Evolutionary conservation across 2,797 vertebrate genomes (phyloP), one percentile per base, ranked within the genome.

Genomic region (Nyctibius grandis): DNA sequence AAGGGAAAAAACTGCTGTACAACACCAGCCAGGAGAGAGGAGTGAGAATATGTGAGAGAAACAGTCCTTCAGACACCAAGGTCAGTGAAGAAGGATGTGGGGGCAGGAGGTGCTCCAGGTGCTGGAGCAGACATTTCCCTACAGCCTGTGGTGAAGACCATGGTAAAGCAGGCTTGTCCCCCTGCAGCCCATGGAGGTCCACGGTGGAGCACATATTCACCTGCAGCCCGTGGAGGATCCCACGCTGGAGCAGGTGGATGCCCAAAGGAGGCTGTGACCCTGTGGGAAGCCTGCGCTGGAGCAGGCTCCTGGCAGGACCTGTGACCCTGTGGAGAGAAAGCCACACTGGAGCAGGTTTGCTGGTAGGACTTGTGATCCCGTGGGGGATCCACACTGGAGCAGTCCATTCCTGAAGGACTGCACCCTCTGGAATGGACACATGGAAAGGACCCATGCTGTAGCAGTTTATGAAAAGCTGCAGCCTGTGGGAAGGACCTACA

Each of bases 221-320:
- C 26, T 82, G 12, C 10, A 82, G 47, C 26, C 14, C 0, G 0
- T 9, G 67, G 21, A 61, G 13, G 13, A 59, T 8, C 6, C 12
- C 22, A 14, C 0, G 0, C 6, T 3, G 4, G 14, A 67, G 9
- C 16, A 40, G 6, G 9, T 40, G 12, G 19, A 18, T 53, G 38
- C 14, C 21, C 2, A 1, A 47, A 69, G 20, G 6, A 69, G 40
- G 4, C 20, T 56, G 9, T 33, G 14, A 65, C 8, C 12, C 28
- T 1, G 1, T 29, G 6, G 18, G 1, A 25, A 82, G 6, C 4
- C 6, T 0, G 0, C 1, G 3, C 9, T 21, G 21, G 31, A 70
- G 21, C 34, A 42, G 9, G 9, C 17, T 70, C 16, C 31, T 51
- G 20, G 25, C 8, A 34, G 45, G 45, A 40, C 31, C 25, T 69